Evolutionary conservation across 2,113 vertebrate species (phyloP).

Genomic region (Hemichromis elongatus): DNA sequence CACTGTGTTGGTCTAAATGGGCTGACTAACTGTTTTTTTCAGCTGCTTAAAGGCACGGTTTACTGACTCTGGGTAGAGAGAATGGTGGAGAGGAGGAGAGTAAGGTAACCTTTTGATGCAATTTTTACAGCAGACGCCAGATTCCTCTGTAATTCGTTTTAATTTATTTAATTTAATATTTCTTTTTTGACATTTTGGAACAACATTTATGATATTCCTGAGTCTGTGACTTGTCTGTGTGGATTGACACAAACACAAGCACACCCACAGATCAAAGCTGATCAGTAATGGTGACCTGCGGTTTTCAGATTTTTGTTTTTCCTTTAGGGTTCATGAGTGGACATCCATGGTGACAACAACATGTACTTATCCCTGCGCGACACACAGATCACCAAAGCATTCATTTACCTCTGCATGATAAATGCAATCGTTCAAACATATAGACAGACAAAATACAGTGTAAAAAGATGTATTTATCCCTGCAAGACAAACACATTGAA

Average conservation of each 20-base stretch:
- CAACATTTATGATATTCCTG: neutral
- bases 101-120: neutral
- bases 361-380: neutral
- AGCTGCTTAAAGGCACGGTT: neutral
- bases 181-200: neutral
- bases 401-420: neutral
- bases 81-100: neutral
- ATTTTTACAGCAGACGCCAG: neutral
- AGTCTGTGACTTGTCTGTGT: neutral
- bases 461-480: slow-evolving; percentile 3
- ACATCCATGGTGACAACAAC: neutral
- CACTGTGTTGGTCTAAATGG: neutral
- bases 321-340: neutral
- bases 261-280: neutral
- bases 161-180: neutral
- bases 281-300: neutral
- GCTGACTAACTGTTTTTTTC: neutral
- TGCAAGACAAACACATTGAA: neutral
- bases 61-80: neutral
- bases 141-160: neutral
- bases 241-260: neutral
- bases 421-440: neutral
- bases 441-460: neutral
- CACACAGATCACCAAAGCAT: neutral
- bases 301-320: neutral